Percentiles rank a stretch among this genome's conserved stretches.
phyloP scores from a whole-genome alignment of 35 echinoderm and acorn worm species.

The Strongylocentrotus purpuratus region DNA sequence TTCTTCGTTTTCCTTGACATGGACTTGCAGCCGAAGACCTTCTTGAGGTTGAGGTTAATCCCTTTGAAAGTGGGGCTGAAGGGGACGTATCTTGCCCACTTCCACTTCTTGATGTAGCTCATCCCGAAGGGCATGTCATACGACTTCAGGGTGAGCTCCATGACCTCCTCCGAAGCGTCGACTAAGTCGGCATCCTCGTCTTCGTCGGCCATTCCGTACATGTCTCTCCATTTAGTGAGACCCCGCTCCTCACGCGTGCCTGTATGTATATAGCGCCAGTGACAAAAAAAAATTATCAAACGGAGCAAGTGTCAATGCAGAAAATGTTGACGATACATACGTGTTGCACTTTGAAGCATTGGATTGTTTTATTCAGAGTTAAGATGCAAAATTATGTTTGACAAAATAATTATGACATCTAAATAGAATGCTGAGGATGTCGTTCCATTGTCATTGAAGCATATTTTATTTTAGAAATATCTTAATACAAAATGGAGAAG shows the following conservation, averaged over 20 bases:
- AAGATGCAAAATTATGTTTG: neutral
- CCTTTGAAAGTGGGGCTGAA: conserved; percentile 90
- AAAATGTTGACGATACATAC: neutral
- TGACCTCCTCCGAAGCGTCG: neutral
- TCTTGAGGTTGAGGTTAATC: conserved; percentile 17
- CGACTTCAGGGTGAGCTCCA: neutral
- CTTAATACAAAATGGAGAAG: no score
- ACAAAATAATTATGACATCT: no score
- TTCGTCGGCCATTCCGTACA: conserved; percentile 46
- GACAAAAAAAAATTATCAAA: neutral
- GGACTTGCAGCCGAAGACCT: neutral
- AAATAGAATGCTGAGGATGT: no score
- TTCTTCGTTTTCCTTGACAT: neutral
- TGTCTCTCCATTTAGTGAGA: conserved; percentile 64
- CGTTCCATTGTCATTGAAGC: no score
- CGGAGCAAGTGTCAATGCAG: neutral
- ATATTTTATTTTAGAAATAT: no score
- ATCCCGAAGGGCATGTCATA: conserved; percentile 95
- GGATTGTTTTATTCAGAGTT: neutral
- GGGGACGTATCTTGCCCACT: conserved; percentile 75
- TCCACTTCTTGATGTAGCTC: conserved; percentile 62
- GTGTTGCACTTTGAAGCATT: no score
- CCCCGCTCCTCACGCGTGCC: conserved; percentile 90
- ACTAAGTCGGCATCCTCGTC: conserved; percentile 2
- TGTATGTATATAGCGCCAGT: conserved; percentile 34